phyloP scores from a whole-genome alignment of 2,113 vertebrate species.

The Oenanthe oenanthe region DNA sequence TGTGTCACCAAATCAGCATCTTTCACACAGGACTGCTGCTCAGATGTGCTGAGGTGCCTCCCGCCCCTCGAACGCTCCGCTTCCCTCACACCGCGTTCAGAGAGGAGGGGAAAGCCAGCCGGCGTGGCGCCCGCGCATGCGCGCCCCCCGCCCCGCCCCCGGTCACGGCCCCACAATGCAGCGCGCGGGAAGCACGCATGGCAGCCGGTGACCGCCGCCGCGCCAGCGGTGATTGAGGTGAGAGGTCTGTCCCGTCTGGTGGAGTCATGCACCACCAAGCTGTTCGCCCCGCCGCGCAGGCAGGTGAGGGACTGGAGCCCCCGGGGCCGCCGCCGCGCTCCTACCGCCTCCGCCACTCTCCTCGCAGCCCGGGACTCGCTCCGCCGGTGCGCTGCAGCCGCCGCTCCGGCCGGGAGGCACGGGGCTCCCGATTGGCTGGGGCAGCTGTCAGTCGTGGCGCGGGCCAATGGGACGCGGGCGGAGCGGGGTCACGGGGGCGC shows the following conservation, averaged over 20 bases:
- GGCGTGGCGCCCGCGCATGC: accelerated
- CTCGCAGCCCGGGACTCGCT: neutral
- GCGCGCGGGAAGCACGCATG: neutral
- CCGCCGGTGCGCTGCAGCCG: no score
- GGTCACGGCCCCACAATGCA: conserved; percentile 12
- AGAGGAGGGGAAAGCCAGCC: accelerated
- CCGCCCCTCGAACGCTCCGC: accelerated
- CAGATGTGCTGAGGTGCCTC: accelerated
- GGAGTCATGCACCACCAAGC: neutral
- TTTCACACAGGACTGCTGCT: neutral
- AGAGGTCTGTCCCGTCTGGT: neutral
- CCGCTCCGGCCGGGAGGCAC: accelerated
- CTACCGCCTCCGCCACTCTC: neutral
- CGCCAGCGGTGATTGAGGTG: neutral
- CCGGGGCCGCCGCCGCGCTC: accelerated
- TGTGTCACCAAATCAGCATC: accelerated
- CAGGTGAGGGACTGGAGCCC: neutral
- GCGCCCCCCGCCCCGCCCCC: accelerated
- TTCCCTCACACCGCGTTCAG: accelerated
- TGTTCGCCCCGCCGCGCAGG: no score
- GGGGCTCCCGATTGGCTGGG: neutral
- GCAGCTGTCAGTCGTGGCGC: neutral
- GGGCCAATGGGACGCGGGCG: neutral
- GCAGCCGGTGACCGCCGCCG: neutral
- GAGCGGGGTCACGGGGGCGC: neutral